Evolutionary conservation across 2,888 invertebrate species (phyloP).

Genomic region (Scaptomyza parva): DNA sequence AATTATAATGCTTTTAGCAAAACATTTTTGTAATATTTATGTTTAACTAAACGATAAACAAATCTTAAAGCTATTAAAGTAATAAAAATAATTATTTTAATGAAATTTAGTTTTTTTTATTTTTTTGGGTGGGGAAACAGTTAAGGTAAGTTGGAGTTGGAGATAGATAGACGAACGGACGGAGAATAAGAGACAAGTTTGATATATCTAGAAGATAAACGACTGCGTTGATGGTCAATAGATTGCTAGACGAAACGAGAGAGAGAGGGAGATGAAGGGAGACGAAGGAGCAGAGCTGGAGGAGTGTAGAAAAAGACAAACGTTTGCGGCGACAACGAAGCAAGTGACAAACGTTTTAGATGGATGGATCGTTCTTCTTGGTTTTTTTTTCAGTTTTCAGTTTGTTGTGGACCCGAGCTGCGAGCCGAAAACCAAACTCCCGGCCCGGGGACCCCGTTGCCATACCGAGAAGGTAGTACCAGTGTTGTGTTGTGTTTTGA

Average conservation of each 20-base stretch:
- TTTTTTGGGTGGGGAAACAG: conserved; percentile 40
- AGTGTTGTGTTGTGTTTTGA: no score
- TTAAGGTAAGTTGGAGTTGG: conserved; percentile 24
- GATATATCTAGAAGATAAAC: conserved; percentile 68
- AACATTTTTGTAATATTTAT: no score
- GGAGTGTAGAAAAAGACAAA: conserved; percentile 69
- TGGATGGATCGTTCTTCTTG: conserved; percentile 75
- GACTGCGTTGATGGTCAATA: conserved; percentile 60
- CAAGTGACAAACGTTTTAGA: conserved; percentile 79
- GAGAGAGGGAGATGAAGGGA: conserved; percentile 46
- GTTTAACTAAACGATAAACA: no score
- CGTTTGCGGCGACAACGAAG: conserved; percentile 74
- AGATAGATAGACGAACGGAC: not conserved
- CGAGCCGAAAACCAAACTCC: conserved; percentile 15
- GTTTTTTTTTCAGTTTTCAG: not conserved
- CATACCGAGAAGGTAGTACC: not conserved
- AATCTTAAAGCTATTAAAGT: not conserved
- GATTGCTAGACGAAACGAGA: conserved; percentile 15
- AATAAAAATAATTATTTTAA: not conserved
- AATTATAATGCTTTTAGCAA: no score
- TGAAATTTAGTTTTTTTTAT: conserved; percentile 48
- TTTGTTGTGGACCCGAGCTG: conserved; percentile 20
- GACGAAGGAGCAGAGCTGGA: conserved; percentile 73
- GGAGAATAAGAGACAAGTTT: conserved; percentile 26
- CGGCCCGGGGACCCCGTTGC: conserved; percentile 9